Evolutionary conservation across 1,140 invertebrate genomes (phyloP).

Genomic region (Leptinotarsa lineolata): DNA sequence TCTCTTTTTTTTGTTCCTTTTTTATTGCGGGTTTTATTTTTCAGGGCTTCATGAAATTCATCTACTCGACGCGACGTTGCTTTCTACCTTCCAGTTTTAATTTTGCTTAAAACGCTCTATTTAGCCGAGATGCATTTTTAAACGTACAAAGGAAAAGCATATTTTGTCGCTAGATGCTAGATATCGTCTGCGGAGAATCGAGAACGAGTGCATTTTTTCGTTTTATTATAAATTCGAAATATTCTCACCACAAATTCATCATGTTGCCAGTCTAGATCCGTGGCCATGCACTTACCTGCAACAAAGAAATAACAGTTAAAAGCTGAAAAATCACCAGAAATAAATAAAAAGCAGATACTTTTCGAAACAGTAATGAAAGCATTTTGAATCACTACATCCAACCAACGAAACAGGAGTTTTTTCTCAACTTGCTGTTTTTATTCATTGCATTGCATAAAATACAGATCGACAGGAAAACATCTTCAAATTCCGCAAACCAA

Average conservation of each 20-base stretch:
- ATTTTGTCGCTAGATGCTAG: constrained; percentile 15
- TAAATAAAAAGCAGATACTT: background rate
- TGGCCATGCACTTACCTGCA: background rate
- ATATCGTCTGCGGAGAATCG: background rate
- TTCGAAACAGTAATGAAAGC: too few species aligned
- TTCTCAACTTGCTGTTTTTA: too few species aligned
- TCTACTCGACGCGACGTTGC: constrained; percentile 17
- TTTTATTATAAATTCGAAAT: background rate
- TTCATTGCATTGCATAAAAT: too few species aligned
- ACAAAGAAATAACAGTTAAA: background rate
- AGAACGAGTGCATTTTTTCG: background rate
- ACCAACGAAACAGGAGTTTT: too few species aligned
- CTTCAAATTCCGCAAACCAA: too few species aligned
- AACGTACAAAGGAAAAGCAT: constrained; percentile 9
- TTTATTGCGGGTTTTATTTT: constrained; percentile 24
- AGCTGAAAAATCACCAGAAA: background rate
- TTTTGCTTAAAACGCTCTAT: constrained; percentile 23
- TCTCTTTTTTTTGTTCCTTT: constrained; percentile 15
- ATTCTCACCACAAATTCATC: background rate
- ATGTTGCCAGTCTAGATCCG: too few species aligned
- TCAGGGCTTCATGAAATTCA: constrained; percentile 15
- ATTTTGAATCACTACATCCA: too few species aligned
- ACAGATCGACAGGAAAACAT: too few species aligned
- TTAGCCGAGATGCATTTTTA: constrained; percentile 16
- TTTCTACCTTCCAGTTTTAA: constrained; percentile 17